Evolutionary conservation across 1,140 invertebrate genomes (phyloP).

Genomic region (Hylyphantes graminicola): DNA sequence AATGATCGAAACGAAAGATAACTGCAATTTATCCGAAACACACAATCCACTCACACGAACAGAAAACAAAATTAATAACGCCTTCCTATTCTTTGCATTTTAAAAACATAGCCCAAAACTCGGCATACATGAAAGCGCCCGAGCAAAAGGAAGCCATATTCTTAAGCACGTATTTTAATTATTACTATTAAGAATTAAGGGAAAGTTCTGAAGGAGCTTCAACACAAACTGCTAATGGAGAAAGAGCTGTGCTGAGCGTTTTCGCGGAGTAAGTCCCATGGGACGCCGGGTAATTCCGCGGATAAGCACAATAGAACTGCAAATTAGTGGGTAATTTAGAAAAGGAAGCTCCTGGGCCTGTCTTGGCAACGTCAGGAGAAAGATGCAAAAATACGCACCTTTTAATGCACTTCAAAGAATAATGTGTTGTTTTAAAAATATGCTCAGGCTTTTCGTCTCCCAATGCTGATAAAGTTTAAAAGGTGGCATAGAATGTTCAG

Average conservation of each 20-base stretch:
- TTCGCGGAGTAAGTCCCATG: constrained; percentile 14
- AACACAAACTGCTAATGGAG: constrained; percentile 18
- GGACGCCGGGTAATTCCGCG: constrained; percentile 12
- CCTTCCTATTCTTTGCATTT: too few species aligned
- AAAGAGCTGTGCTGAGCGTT: constrained; percentile 16
- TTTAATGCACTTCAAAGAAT: constrained; percentile 5
- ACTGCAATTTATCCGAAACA: too few species aligned
- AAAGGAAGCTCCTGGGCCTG: constrained; percentile 21
- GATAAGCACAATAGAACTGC: constrained; percentile 37
- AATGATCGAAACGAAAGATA: too few species aligned
- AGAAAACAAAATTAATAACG: too few species aligned
- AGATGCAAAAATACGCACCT: constrained; percentile 17
- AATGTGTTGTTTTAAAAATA: too few species aligned
- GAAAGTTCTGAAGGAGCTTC: constrained; percentile 19
- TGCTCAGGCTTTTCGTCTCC: too few species aligned
- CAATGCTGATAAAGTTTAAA: too few species aligned
- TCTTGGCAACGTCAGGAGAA: background rate
- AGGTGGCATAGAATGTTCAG: too few species aligned
- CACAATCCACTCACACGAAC: too few species aligned
- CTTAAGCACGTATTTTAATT: constrained; percentile 24
- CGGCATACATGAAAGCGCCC: too few species aligned
- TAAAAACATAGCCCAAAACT: too few species aligned
- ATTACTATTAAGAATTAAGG: constrained; percentile 31
- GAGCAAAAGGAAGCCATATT: background rate
- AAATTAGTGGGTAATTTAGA: constrained; percentile 47